Conservation (phyloP, 2,797 vertebrate species). For the Clarias fuscus region DNA sequence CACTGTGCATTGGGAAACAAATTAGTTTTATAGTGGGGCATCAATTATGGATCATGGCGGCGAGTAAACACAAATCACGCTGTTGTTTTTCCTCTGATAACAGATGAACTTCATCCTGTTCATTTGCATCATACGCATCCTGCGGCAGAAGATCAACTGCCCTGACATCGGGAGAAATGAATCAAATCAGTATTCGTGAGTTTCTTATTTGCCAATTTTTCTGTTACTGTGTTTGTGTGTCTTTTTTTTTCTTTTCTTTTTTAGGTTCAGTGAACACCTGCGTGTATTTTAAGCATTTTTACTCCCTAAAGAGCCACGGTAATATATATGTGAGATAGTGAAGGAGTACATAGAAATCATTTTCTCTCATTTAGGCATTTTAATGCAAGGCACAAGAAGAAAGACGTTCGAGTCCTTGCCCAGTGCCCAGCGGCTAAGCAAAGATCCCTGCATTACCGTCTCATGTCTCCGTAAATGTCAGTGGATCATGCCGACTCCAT, state of each 20-base stretch:
- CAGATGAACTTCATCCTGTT: conserved; percentile 95
- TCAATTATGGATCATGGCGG: conserved; percentile 10
- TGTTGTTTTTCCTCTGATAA: conserved; percentile 27
- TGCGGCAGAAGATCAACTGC: conserved; percentile 93
- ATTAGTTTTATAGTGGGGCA: conserved; percentile 15
- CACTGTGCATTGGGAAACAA: conserved; percentile 18
- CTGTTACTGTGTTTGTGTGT: not conserved
- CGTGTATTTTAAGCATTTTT: not conserved
- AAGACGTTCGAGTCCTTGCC: conserved; percentile 19
- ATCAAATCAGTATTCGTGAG: conserved; percentile 93
- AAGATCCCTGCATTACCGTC: conserved; percentile 33
- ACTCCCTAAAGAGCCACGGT: not conserved
- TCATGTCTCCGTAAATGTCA: conserved; percentile 54
- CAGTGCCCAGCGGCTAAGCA: conserved; percentile 16
- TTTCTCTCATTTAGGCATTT: conserved; percentile 44
- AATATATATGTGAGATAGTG: too few relatives aligned
- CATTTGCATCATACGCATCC: conserved; percentile 92
- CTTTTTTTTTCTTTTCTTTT: too few relatives aligned
- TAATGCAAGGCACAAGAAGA: conserved; percentile 33
- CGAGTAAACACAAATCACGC: conserved; percentile 1
- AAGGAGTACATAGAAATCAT: conserved; percentile 36
- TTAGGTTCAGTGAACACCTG: not conserved
- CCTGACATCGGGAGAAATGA: conserved; percentile 89
- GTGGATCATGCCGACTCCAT: conserved; percentile 31
- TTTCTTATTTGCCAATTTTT: conserved; percentile 51